phyloP scores from a whole-genome alignment of 1,140 invertebrate species.

The Aphaenogaster ashmeadi region DNA sequence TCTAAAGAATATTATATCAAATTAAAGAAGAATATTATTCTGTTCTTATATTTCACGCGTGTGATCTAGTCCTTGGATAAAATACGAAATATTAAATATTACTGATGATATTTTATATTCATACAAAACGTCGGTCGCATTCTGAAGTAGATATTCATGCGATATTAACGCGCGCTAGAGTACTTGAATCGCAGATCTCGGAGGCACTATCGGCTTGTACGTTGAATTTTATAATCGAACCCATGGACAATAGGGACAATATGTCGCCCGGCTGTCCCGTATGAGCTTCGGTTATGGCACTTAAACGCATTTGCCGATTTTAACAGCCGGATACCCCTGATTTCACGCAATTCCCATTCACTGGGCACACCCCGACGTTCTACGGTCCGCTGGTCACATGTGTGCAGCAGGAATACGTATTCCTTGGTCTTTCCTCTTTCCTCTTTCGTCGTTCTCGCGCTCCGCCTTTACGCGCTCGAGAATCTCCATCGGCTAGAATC shows the following conservation, averaged over 20 bases:
- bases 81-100: not conserved
- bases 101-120: not conserved
- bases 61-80: not conserved
- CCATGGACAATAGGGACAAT: constrained; percentile 27
- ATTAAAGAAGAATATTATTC: not conserved
- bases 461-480: constrained; percentile 65
- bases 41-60: not conserved
- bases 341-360: constrained; percentile 81
- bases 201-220: not conserved
- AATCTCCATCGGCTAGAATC: constrained; percentile 78
- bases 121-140: not conserved
- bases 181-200: constrained; percentile 9
- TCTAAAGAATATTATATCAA: not conserved
- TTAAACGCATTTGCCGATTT: constrained; percentile 77
- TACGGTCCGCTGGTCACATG: constrained; percentile 62
- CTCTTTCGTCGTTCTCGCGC: constrained; percentile 42
- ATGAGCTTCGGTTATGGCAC: constrained; percentile 57
- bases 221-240: constrained; percentile 51
- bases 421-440: constrained; percentile 49
- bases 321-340: constrained; percentile 72
- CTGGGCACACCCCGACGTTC: constrained; percentile 68
- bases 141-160: not conserved
- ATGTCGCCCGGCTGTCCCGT: constrained; percentile 31
- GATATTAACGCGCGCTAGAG: not conserved
- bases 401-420: constrained; percentile 35